phyloP scores from a whole-genome alignment of 2,797 vertebrate species.

The Luscinia luscinia region DNA sequence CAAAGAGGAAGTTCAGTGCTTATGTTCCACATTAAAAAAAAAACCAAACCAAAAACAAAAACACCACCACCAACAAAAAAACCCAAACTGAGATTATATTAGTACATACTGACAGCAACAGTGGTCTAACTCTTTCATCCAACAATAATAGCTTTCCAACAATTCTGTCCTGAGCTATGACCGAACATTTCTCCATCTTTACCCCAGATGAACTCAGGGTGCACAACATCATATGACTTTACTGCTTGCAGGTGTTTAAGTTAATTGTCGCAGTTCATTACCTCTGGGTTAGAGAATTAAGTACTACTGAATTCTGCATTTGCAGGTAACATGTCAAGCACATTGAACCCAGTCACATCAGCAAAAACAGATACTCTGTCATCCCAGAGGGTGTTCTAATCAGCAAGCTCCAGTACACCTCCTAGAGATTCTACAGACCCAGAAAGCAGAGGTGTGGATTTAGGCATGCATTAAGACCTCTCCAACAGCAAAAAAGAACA shows the following conservation, averaged over 20 bases:
- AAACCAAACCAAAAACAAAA: neutral
- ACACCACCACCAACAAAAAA: neutral
- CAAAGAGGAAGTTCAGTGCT: neutral
- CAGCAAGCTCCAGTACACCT: neutral
- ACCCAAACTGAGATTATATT: neutral
- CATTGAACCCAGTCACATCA: neutral
- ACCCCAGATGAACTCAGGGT: neutral
- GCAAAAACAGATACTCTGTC: neutral
- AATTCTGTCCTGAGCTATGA: neutral
- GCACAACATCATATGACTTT: neutral
- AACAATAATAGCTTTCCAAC: neutral
- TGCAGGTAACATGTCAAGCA: neutral
- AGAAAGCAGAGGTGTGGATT: neutral
- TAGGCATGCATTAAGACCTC: neutral
- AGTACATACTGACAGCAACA: neutral
- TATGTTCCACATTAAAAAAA: rapidly evolving
- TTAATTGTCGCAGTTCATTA: neutral
- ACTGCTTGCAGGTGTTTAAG: neutral
- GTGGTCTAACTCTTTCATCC: neutral
- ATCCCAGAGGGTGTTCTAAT: neutral
- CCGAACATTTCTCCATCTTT: neutral
- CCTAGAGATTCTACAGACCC: neutral
- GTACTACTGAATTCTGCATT: neutral
- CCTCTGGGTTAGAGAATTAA: neutral
- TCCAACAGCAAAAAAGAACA: neutral